Evolutionary conservation across 2,888 invertebrate species (phyloP).

Genomic region (Tenthredo mesomela): DNA sequence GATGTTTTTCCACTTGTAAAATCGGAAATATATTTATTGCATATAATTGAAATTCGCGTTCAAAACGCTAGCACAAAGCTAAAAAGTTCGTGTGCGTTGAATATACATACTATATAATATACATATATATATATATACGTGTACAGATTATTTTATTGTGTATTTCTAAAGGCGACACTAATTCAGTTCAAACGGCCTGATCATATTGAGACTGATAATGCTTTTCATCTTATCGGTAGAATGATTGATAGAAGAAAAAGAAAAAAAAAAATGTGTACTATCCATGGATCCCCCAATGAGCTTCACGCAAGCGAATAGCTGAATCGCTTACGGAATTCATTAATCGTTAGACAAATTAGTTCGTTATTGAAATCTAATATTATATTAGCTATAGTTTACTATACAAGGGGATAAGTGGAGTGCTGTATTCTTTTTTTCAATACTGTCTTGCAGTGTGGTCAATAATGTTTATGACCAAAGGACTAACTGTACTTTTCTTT

Average conservation of each 20-base stretch:
- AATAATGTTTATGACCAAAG: neutral
- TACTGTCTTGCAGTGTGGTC: neutral
- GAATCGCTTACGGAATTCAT: neutral
- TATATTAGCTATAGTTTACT: neutral
- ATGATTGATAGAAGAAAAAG: neutral
- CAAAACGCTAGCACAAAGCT: neutral
- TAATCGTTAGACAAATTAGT: neutral
- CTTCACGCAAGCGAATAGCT: neutral
- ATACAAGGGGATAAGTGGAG: neutral
- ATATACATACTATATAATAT: neutral
- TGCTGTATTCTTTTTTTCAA: neutral
- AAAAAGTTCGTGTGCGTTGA: neutral
- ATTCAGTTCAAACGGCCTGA: neutral
- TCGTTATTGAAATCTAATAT: neutral
- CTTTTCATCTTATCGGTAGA: neutral
- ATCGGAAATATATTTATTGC: neutral
- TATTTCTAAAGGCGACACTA: neutral
- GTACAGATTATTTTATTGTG: neutral
- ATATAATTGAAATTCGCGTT: neutral
- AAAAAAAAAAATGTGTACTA: neutral
- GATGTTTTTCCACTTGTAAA: neutral
- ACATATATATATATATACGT: neutral
- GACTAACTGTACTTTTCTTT: neutral
- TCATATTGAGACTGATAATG: conserved; percentile 4
- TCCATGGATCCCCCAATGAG: neutral